phyloP scores from a whole-genome alignment of 37 sponge, comb jelly and placozoan species.

The Aplysina aerophoba region DNA sequence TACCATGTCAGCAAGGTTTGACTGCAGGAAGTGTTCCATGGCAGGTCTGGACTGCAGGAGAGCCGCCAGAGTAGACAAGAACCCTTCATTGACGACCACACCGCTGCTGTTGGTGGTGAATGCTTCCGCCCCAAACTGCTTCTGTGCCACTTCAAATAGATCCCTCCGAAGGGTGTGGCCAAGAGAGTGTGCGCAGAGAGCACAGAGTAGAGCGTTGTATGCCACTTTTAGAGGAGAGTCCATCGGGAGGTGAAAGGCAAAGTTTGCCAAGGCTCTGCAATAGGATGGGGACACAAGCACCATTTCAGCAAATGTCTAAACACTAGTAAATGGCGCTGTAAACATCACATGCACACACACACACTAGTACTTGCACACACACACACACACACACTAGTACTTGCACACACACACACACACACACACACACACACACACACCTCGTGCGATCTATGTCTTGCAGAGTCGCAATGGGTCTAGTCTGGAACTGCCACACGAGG shows the following conservation, averaged over 20 bases:
- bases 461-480: too few species aligned
- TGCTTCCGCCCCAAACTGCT: background rate
- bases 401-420: conserved; percentile 1
- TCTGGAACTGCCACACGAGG: too few species aligned
- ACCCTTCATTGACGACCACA: background rate
- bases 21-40: conserved; percentile 35
- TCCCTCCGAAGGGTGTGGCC: background rate
- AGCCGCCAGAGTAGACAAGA: conserved; percentile 59
- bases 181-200: conserved; percentile 43
- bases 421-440: conserved; percentile 15
- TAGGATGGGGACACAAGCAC: too few species aligned
- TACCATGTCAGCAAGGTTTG: background rate
- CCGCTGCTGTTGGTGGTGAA: too few species aligned
- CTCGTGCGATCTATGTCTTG: too few species aligned
- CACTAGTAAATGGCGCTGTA: too few species aligned
- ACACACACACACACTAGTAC: background rate
- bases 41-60: conserved; percentile 40
- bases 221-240: conserved; percentile 34
- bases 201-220: conserved; percentile 52
- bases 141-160: background rate
- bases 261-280: conserved; percentile 52
- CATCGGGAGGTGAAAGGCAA: conserved; percentile 36
- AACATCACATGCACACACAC: background rate
- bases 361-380: conserved; percentile 32
- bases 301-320: too few species aligned